Conservation (phyloP, 2,888 invertebrate species). For the Tiphia femorata region DNA sequence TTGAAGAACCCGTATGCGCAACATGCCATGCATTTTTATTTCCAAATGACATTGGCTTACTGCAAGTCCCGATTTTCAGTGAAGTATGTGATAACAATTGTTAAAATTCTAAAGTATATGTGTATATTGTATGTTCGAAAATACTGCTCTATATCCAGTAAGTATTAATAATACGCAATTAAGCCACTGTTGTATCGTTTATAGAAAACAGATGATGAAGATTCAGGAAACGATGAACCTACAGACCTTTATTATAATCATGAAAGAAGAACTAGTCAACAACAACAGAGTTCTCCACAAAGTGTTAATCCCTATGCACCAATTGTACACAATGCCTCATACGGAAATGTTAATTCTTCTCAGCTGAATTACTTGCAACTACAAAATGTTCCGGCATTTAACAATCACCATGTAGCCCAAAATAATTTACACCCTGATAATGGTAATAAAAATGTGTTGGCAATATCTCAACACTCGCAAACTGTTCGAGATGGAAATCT, state of each 20-base stretch:
- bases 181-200: no score
- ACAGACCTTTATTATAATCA: conserved; percentile 76
- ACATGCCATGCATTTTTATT: conserved; percentile 95
- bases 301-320: conserved; percentile 40
- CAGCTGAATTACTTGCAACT: conserved; percentile 15
- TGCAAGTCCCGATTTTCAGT: conserved; percentile 68
- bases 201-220: conserved; percentile 87
- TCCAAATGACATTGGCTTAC: conserved; percentile 78
- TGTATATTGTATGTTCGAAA: neutral
- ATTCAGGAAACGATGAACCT: conserved; percentile 96
- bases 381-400: conserved; percentile 24
- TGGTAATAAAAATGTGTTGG: conserved; percentile 1
- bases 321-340: conserved; percentile 12
- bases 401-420: conserved; percentile 19
- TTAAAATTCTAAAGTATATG: neutral
- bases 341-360: conserved; percentile 8
- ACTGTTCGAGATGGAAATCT: neutral
- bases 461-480: neutral
- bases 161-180: neutral
- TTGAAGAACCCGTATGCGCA: conserved; percentile 90
- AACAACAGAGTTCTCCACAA: conserved; percentile 56
- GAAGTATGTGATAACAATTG: conserved; percentile 55
- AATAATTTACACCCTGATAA: conserved; percentile 6
- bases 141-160: neutral
- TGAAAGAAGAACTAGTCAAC: conserved; percentile 69